Evolutionary conservation across 2,113 vertebrate genomes (phyloP).

Genomic region (Hippocampus zosterae): DNA sequence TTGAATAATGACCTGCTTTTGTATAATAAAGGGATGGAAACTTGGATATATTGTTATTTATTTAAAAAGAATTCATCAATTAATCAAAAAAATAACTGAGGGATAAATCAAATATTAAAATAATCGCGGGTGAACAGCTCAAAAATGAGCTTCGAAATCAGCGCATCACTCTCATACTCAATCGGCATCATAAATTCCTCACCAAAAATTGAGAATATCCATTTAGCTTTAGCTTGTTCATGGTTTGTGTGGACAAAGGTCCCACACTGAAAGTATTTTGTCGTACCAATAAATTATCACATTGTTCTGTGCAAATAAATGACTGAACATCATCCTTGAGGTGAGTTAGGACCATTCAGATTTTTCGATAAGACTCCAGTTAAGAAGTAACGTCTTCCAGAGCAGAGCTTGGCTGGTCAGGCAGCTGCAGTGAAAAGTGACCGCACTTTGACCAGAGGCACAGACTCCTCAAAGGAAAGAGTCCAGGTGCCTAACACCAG

Average conservation of each 20-base stretch:
- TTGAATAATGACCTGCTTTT: too few species aligned
- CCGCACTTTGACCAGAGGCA: slow-evolving; percentile 50
- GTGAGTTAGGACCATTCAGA: background rate
- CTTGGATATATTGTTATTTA: too few species aligned
- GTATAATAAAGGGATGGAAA: too few species aligned
- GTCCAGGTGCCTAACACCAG: slow-evolving; percentile 60
- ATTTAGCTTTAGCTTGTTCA: background rate
- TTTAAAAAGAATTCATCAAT: too few species aligned
- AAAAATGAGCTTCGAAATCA: too few species aligned
- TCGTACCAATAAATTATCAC: background rate
- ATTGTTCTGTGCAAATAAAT: slow-evolving; percentile 6
- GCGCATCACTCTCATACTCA: too few species aligned
- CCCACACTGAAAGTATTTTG: slow-evolving; percentile 8
- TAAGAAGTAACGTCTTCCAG: background rate
- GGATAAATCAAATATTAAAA: too few species aligned
- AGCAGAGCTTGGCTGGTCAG: slow-evolving; percentile 40
- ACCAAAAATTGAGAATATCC: background rate
- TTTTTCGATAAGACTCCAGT: slow-evolving; percentile 2
- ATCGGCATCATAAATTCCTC: too few species aligned
- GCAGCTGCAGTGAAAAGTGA: slow-evolving; percentile 71
- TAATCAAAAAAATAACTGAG: too few species aligned
- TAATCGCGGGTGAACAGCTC: too few species aligned
- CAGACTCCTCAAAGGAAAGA: slow-evolving; percentile 44
- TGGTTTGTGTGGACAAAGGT: slow-evolving; percentile 4
- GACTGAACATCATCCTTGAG: background rate